phyloP scores from a whole-genome alignment of 2,888 invertebrate genomes.

The Antitype chi region DNA sequence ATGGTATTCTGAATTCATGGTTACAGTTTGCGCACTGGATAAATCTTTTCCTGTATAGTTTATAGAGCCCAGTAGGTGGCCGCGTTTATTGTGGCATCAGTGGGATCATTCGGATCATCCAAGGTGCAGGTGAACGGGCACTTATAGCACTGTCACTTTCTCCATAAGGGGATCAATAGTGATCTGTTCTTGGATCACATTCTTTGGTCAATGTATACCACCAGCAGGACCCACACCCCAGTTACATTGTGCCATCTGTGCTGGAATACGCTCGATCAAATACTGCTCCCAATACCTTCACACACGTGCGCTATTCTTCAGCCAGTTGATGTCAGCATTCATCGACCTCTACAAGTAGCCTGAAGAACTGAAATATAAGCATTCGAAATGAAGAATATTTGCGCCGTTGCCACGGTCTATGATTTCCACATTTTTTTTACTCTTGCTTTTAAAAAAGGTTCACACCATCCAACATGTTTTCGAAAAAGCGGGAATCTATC shows the following conservation, averaged over 20 bases:
- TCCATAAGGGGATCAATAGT: no score
- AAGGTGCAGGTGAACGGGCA: no score
- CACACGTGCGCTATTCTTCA: background rate
- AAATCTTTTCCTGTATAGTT: no score
- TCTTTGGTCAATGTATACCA: background rate
- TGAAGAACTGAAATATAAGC: background rate
- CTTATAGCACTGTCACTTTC: background rate
- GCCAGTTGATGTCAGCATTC: background rate
- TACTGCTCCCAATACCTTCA: background rate
- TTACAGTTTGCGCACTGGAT: no score
- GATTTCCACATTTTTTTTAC: background rate
- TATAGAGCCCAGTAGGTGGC: no score
- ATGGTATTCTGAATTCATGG: no score
- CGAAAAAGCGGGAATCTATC: background rate
- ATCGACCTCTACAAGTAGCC: background rate
- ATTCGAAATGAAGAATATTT: background rate
- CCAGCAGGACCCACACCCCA: background rate
- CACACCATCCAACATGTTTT: background rate
- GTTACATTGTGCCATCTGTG: background rate
- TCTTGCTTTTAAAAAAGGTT: background rate
- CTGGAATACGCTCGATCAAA: background rate
- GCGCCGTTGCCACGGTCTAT: background rate
- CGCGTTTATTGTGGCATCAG: no score
- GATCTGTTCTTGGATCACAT: background rate
- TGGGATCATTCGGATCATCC: no score